Conservation (phyloP, 2,888 invertebrate species). For the Gymnosoma rotundatum region DNA sequence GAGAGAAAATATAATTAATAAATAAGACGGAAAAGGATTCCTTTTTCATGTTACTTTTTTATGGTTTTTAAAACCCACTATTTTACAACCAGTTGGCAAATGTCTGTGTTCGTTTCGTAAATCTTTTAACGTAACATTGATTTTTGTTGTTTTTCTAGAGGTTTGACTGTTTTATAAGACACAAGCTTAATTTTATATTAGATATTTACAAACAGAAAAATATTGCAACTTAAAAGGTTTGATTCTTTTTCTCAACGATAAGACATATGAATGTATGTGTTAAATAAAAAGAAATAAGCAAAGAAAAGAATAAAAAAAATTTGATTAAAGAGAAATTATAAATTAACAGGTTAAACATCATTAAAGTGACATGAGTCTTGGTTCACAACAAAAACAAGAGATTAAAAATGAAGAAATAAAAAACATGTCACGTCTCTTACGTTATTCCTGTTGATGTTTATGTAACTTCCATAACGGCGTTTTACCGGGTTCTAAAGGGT, state of each 20-base stretch:
- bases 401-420: not conserved
- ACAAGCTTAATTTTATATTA: too few species aligned
- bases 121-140: too few species aligned
- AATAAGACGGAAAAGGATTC: too few species aligned
- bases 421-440: constrained; percentile 38
- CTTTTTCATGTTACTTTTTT: too few species aligned
- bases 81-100: too few species aligned
- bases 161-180: constrained; percentile 1
- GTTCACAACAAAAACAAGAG: not conserved
- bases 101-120: too few species aligned
- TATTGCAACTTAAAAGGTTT: too few species aligned
- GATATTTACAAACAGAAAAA: not conserved
- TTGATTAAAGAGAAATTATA: not conserved
- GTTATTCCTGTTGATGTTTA: constrained; percentile 41
- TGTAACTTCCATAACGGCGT: constrained; percentile 55
- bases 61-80: too few species aligned
- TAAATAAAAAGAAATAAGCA: constrained; percentile 3
- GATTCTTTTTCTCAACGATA: too few species aligned
- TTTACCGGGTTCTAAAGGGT: constrained; percentile 46
- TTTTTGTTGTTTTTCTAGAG: not conserved
- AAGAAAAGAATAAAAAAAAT: not conserved
- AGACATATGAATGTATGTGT: not conserved
- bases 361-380: constrained; percentile 64
- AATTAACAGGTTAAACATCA: constrained; percentile 69
- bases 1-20: too few species aligned